Base-by-base conservation (phyloP, 2,888 invertebrate genomes). In the Drosophila meridiana region DNA sequence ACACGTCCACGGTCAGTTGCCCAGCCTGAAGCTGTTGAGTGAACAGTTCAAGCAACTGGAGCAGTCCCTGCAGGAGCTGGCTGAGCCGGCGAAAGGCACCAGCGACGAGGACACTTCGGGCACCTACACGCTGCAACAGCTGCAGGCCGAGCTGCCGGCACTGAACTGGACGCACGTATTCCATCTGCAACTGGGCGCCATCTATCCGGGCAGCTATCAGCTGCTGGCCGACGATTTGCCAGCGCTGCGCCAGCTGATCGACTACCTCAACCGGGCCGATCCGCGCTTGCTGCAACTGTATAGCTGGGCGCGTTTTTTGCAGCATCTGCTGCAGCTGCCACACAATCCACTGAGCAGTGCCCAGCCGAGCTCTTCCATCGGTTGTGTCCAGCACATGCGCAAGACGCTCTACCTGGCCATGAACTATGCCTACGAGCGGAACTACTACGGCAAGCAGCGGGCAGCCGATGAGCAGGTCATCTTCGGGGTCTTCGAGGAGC, bases 381-480 rank as follows among this genome's bases (percentile, higher is more conserved):
- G 34, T 2, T 91, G 91, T 58, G 73, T 92, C 14, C 82, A 80
- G 4, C 92, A 91, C 28, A 91, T 92, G 91, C 83, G 91, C 1
- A 87, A 90, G 40, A 79, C 79, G 0, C 80, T 91, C 3, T 84
- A 89, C 6, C 60, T 91, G 42, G 59, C 82, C 36, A 89, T 91
- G 92, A 91, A 87, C 38, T 91, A 86, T 52, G 76, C 78, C n/a
- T 91, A 91, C 47, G 92, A 91, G 47, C 63, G 63, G 1, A 81
- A 42, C 5, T 87, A 67, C 63, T 91, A 91, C 32, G 40, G 59
- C 1, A 11, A 14, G 2, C 69, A 73, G 14, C 80, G 92, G 0
- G 32, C 40, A 0, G 57, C 70, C 2, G 91, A 90, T 43, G 90
- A 91, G 38, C 67, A 34, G 0, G 67, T 91, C 38, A 87, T 91